Percentiles rank a stretch among this genome's conserved stretches.
Evolutionary conservation across 2,797 vertebrate genomes (phyloP).

Genomic region (Pangasius mekongensis): DNA sequence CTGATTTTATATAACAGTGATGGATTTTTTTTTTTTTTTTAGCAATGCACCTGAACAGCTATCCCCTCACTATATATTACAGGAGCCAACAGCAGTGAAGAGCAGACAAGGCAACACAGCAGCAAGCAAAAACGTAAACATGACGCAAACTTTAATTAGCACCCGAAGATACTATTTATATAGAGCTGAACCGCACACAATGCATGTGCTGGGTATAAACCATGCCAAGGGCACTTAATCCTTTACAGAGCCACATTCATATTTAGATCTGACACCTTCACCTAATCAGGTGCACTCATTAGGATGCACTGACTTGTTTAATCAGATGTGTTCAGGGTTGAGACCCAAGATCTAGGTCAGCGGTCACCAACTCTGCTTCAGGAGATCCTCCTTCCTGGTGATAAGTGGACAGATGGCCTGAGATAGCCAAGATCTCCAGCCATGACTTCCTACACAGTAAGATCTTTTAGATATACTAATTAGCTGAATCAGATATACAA

Average conservation of each 20-base stretch:
- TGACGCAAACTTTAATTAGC: neutral
- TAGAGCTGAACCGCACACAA: no score
- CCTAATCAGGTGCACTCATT: neutral
- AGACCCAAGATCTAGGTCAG: constrained; percentile 19
- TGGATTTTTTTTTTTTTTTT: neutral
- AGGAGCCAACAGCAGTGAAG: neutral
- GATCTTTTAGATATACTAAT: neutral
- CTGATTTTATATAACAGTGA: neutral
- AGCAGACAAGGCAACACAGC: neutral
- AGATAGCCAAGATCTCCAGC: neutral
- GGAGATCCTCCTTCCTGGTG: neutral
- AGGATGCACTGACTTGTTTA: neutral
- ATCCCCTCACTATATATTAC: neutral
- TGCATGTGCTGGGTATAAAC: neutral
- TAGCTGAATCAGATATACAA: neutral
- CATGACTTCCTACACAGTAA: neutral
- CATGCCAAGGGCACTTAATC: neutral
- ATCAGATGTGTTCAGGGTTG: neutral
- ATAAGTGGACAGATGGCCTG: neutral
- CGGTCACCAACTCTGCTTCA: neutral
- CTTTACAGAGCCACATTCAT: no score
- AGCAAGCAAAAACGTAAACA: neutral
- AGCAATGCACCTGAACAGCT: neutral
- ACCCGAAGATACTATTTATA: neutral
- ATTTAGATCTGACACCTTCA: neutral